Percentiles rank a stretch among this genome's conserved stretches.
These are phyloP conservation scores for Acanthococcus lagerstroemiae DNA, from an alignment of 2,888 invertebrate species.

Conservation along the genomic window DNA sequence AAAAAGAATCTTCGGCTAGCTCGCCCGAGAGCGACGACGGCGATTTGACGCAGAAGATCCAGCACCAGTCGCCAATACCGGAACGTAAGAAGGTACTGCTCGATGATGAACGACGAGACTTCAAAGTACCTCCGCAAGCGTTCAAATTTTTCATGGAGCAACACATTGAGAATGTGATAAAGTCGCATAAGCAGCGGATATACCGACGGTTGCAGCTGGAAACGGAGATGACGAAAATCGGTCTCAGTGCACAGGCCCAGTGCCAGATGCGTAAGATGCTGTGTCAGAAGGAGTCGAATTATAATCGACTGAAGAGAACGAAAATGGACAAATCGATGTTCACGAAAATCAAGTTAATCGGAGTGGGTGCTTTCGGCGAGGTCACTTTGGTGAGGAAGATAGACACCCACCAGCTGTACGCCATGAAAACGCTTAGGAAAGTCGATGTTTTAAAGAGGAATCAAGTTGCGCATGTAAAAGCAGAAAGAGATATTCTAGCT, in stretches of 20 bases:
- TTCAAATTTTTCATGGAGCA: conserved; percentile 99
- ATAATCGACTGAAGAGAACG: conserved; percentile 88
- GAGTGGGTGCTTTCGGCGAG: conserved; percentile 97
- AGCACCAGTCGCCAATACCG: conserved; percentile 90
- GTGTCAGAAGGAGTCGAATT: conserved; percentile 96
- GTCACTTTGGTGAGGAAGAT: conserved; percentile 89
- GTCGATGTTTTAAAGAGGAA: conserved; percentile 92
- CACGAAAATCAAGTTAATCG: conserved; percentile 85
- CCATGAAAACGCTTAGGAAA: conserved; percentile 96
- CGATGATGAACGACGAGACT: conserved; percentile 79
- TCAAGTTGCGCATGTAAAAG: conserved; percentile 98
- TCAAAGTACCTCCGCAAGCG: conserved; percentile 89
- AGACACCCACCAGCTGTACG: conserved; percentile 90
- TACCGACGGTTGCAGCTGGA: conserved; percentile 84
- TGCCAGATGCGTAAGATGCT: conserved; percentile 93
- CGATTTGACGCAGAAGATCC: conserved; percentile 52
- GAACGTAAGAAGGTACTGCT: conserved; percentile 83
- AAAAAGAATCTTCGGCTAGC: conserved; percentile 52
- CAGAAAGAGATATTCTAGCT: conserved; percentile 95
- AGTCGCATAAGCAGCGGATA: conserved; percentile 84
- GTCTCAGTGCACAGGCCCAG: conserved; percentile 72
- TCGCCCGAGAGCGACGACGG: conserved; percentile 39
- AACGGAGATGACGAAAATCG: conserved; percentile 93
- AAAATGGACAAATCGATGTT: conserved; percentile 99
- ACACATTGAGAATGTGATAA: conserved; percentile 93